Evolutionary conservation across 92 coral and sea anemone species (phyloP), one percentile per base, ranked within the genome.

Genomic region (Siderastrea radians): DNA sequence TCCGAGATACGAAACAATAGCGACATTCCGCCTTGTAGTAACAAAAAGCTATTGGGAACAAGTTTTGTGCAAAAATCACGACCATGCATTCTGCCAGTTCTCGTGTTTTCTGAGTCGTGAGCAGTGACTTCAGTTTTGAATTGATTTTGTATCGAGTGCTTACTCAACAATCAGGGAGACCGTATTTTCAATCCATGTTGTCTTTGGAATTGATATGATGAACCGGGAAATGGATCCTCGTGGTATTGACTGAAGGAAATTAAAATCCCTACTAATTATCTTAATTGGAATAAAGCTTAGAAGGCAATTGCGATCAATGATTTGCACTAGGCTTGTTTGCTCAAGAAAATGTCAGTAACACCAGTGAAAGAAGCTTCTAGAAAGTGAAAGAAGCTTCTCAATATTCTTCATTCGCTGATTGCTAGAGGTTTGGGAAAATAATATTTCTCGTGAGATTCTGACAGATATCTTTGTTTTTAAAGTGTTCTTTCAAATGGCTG

Each of bases 191-290:
- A 10, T 52, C 57, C 38, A 38, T 5, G 3, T 61, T 49, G 49
- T 61, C 16, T 12, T 46, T 11, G 16, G 71, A 26, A 6, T 61
- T 48, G 44, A 59, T 59, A 47, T 78, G 48, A 1, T 26, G 71
- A 47, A 43, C 44, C 55, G 46, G 46, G 59, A 67, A 54, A 67
- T 10, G 13, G 84, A 78, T 49, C 84, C 19, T 65, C 19, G 13
- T 6, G 17, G 11, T 67, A 43, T 80, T 80, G 84, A 66, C 64
- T 13, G 71, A 80, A 80, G 84, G 75, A 80, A 80, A 80, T 80
- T 50, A 80, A 80, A 71, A 71, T 70, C 53, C 51, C 77, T 47
- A 13, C 68, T 57, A 82, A 82, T 82, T 57, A 69, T 68, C 59
- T 68, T 68, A 68, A 68, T 81, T 68, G 51, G 46, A 52, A 53